Percentiles rank a stretch among this genome's conserved stretches.
Conservation (phyloP, 2,113 vertebrate species). For the Felis chaus region DNA sequence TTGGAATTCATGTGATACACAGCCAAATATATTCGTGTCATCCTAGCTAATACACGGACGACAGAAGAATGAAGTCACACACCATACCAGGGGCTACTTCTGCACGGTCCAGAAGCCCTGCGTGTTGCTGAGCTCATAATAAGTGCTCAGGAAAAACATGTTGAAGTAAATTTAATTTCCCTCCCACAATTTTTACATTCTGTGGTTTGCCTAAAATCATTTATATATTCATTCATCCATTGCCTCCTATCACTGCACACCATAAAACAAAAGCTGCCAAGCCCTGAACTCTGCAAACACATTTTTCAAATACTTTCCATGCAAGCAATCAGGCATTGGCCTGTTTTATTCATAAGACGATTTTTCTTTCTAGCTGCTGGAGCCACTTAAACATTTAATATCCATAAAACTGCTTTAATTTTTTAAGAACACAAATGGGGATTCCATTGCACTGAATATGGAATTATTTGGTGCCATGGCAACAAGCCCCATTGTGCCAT, state of each 20-base stretch:
- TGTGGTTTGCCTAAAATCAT: conserved; percentile 58
- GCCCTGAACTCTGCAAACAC: conserved; percentile 54
- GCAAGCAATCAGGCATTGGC: conserved; percentile 48
- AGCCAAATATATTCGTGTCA: neutral
- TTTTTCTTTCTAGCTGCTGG: conserved; percentile 69
- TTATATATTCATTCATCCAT: conserved; percentile 67
- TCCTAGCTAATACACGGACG: neutral
- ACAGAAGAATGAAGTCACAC: neutral
- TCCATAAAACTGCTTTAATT: conserved; percentile 76
- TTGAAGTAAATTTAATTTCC: conserved; percentile 61
- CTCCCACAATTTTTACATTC: conserved; percentile 61
- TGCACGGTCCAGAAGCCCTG: neutral
- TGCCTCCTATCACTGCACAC: conserved; percentile 20
- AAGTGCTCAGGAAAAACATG: conserved; percentile 46
- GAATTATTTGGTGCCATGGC: conserved; percentile 74
- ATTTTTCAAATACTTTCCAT: conserved; percentile 67
- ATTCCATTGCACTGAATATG: conserved; percentile 63
- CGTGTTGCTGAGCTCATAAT: neutral
- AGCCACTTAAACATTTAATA: conserved; percentile 73
- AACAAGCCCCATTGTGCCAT: conserved; percentile 58
- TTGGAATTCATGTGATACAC: neutral
- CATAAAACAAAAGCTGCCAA: conserved; percentile 65
- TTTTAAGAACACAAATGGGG: conserved; percentile 76
- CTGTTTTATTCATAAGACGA: conserved; percentile 74
- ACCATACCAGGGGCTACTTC: neutral